A percentile compares a stretch with the other conserved stretches of the same genome.
These are phyloP conservation scores for Heliconius hermathena DNA, from an alignment of 1,140 invertebrate genomes.

Conservation along the genomic window DNA sequence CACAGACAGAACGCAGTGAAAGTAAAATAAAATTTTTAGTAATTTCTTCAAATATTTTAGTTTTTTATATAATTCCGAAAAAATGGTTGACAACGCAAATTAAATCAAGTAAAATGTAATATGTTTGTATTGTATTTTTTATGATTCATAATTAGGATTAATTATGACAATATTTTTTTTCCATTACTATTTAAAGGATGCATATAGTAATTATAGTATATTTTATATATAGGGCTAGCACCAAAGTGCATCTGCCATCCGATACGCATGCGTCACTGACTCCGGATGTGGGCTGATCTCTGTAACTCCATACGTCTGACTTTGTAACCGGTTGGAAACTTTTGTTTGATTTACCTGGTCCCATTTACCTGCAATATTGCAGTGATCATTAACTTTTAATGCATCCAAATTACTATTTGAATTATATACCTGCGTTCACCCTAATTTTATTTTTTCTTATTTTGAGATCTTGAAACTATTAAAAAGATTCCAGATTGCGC, in stretches of 20 bases:
- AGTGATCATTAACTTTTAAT: constrained; percentile 44
- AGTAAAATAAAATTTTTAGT: too few species aligned
- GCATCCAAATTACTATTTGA: not conserved
- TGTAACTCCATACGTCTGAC: constrained; percentile 52
- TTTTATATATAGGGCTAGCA: not conserved
- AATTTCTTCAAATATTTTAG: too few species aligned
- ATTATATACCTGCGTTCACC: constrained; percentile 5
- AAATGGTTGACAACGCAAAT: too few species aligned
- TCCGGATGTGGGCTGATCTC: constrained; percentile 65
- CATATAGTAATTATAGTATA: not conserved
- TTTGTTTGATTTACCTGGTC: constrained; percentile 47
- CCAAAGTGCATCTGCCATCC: constrained; percentile 45
- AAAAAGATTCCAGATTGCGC: not conserved
- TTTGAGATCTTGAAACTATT: not conserved
- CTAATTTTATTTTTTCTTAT: not conserved
- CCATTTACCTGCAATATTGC: constrained; percentile 55
- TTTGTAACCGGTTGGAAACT: constrained; percentile 44
- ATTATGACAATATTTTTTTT: not conserved
- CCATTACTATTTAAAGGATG: not conserved
- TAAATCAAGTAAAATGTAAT: too few species aligned
- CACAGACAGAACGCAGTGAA: too few species aligned
- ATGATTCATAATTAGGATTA: too few species aligned
- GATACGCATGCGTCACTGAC: constrained; percentile 63
- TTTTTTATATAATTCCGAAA: too few species aligned
- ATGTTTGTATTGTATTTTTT: too few species aligned